Conservation (phyloP, 2,888 invertebrate genomes). For the Parnassius apollo region DNA sequence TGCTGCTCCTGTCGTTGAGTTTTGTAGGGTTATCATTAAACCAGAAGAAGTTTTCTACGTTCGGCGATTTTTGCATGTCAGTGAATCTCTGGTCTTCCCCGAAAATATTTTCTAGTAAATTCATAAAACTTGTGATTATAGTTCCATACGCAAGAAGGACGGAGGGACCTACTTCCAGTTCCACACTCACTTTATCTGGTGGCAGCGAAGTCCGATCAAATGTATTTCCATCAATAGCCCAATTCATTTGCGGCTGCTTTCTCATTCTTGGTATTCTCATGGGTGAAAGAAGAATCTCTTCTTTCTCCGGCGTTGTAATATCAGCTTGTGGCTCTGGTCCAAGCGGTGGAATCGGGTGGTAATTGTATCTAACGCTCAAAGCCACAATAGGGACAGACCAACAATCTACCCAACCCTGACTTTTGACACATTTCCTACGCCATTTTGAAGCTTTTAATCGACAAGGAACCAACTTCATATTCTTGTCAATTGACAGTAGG, state of each 20-base stretch:
- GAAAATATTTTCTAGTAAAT: constrained; percentile 97
- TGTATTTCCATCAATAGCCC: constrained; percentile 85
- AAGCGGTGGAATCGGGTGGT: constrained; percentile 94
- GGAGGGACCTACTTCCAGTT: constrained; percentile 97
- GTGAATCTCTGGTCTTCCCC: constrained; percentile 97
- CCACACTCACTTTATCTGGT: constrained; percentile 94
- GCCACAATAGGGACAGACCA: constrained; percentile 98
- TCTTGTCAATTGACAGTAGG: constrained; percentile 91
- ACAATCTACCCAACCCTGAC: constrained; percentile 95
- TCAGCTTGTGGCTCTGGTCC: constrained; percentile 95
- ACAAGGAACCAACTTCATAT: constrained; percentile 90
- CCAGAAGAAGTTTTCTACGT: constrained; percentile 63
- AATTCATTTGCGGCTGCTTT: constrained; percentile 85
- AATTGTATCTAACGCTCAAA: constrained; percentile 93
- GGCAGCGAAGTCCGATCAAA: constrained; percentile 93
- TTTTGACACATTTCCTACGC: constrained; percentile 88
- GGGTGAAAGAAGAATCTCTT: constrained; percentile 94
- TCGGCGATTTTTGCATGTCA: constrained; percentile 90
- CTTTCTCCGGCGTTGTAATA: constrained; percentile 96
- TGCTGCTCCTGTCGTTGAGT: constrained; percentile 61
- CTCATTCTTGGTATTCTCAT: constrained; percentile 92
- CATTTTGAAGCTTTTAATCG: constrained; percentile 84
- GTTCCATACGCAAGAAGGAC: constrained; percentile 95
- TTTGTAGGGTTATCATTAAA: constrained; percentile 65
- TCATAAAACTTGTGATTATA: constrained; percentile 92